These are phyloP conservation scores for Incurvaria masculella DNA, from an alignment of 2,888 invertebrate species.

Conservation along the genomic window DNA sequence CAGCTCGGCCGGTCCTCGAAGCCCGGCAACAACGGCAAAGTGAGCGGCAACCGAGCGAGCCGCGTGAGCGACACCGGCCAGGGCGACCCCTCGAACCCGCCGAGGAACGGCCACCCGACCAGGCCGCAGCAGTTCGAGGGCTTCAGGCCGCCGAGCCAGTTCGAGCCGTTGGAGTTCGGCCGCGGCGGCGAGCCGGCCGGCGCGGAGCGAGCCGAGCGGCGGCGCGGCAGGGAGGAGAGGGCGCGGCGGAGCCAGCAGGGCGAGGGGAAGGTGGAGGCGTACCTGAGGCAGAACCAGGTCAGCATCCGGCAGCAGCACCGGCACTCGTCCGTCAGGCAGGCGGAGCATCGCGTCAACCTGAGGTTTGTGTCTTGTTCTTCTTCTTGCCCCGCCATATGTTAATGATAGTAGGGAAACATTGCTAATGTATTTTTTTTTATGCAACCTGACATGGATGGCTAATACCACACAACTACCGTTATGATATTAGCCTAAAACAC, in stretches of 20 bases:
- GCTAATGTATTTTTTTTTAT: too few relatives aligned
- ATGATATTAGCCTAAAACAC: too few relatives aligned
- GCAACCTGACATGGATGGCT: too few relatives aligned
- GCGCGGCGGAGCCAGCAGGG: constrained; percentile 21
- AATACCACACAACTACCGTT: too few relatives aligned
- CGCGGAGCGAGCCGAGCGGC: constrained; percentile 3
- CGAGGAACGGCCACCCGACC: constrained; percentile 11
- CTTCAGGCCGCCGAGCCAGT: constrained; percentile 37
- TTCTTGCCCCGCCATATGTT: not conserved
- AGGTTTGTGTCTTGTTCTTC: constrained; percentile 29
- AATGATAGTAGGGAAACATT: not conserved
- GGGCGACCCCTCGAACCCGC: constrained; percentile 8
- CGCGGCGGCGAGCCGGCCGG: constrained; percentile 35
- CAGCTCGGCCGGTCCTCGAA: constrained; percentile 25
- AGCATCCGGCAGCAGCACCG: constrained; percentile 48
- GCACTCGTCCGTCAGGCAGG: constrained; percentile 46
- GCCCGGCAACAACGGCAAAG: not conserved
- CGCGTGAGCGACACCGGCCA: constrained; percentile 1
- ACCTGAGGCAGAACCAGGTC: constrained; percentile 47
- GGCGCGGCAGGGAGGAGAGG: constrained; percentile 8
- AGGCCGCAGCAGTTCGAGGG: constrained; percentile 6
- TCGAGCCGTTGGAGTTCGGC: constrained; percentile 65
- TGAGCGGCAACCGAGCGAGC: too few relatives aligned
- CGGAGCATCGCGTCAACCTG: constrained; percentile 48
- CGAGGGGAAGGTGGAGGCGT: constrained; percentile 48